Evolutionary conservation across 2,888 invertebrate species (phyloP).

Genomic region (Folsomia manolachei): DNA sequence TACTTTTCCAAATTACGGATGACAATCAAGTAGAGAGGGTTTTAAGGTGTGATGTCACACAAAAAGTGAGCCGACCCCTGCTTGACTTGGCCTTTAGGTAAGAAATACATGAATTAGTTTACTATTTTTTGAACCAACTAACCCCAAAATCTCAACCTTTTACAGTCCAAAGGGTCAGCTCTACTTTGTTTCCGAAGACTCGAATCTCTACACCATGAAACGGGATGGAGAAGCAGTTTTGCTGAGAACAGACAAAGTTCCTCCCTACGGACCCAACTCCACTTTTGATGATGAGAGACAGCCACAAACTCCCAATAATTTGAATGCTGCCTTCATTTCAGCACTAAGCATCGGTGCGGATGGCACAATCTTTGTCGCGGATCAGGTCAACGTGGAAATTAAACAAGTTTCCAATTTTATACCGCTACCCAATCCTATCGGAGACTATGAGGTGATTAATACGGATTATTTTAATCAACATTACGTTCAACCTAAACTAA

Average conservation of each 20-base stretch:
- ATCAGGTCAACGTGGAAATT: conserved; percentile 75
- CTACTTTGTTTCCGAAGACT: conserved; percentile 50
- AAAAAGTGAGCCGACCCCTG: conserved; percentile 42
- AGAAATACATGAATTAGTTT: background rate
- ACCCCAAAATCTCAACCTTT: too few relatives aligned
- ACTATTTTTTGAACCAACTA: conserved; percentile 19
- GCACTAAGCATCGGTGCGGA: conserved; percentile 91
- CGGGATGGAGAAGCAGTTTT: conserved; percentile 41
- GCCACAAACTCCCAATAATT: conserved; percentile 49
- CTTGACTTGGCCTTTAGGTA: conserved; percentile 40
- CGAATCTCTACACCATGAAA: conserved; percentile 46
- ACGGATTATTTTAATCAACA: too few relatives aligned
- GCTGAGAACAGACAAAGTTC: conserved; percentile 44
- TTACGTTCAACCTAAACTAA: too few relatives aligned
- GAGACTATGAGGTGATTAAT: conserved; percentile 87
- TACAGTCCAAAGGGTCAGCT: conserved; percentile 49
- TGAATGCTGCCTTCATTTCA: conserved; percentile 65
- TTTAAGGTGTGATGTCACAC: conserved; percentile 45
- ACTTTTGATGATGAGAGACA: conserved; percentile 29
- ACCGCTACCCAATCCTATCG: conserved; percentile 80
- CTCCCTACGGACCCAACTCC: conserved; percentile 40
- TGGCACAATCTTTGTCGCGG: conserved; percentile 92
- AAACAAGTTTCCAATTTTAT: conserved; percentile 69
- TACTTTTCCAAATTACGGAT: conserved; percentile 60
- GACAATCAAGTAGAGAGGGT: conserved; percentile 50